Base-by-base conservation (phyloP, 1,140 invertebrate genomes). In the Macrobrachium rosenbergii region DNA sequence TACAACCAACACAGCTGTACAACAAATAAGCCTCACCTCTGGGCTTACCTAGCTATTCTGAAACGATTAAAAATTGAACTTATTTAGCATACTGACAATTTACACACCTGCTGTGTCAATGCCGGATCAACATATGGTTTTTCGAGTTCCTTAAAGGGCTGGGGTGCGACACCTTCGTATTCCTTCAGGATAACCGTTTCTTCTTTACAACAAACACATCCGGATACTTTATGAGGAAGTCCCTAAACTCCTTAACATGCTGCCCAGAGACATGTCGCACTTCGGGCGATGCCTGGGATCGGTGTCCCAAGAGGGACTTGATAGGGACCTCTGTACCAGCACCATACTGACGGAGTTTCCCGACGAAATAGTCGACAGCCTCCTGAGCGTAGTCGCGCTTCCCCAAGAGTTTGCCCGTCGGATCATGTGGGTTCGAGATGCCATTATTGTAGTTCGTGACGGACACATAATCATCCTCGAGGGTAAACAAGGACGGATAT, bases 301-400 rank as follows among this genome's bases (percentile, higher is more conserved):
- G 93, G 92, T 99, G 98, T 0, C 98, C 98, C 21, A 98, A 93
- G 64, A 99, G 93, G 92, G 96, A 97, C 92, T 97, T 97, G 52
- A 99, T 98, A 12, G 98, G 97, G 37, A 89, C 96, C 93, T 98
- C 96, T 7, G 96, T 97, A 85, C 96, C 96, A 88, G 95, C 94
- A 62, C 97, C 96, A 92, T 98, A 97, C 92, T 98, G 96, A 76
- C 96, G 93, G 90, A 98, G 94, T 93, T 98, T 98, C 91, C 95
- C 95, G 19, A 95, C 95, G 93, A 99, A 99, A 93, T 99, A 99
- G 91, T 98, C 96, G 87, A 98, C 97, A 45, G 98, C 97, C 93
- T 98, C 97, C 91, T 95, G 94, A 83, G 96, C 96, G 91, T 98
- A 98, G 91, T 98, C 96, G 88, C 96, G 94, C 90, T 95, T 95